Base-by-base conservation (phyloP, 2,113 vertebrate species). In the Oncorhynchus masou region DNA sequence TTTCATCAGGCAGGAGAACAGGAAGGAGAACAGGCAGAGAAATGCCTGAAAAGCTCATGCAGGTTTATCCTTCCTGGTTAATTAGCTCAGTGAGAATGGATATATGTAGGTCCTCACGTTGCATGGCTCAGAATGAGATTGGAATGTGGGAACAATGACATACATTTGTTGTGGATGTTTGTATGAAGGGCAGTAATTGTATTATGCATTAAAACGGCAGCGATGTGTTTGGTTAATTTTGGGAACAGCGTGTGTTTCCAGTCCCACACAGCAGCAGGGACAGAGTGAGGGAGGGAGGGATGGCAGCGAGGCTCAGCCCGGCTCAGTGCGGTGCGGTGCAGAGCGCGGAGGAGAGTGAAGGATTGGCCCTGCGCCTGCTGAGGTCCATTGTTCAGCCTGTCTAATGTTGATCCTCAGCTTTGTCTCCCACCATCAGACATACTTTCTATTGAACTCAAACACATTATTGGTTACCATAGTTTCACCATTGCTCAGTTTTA, bases 391-490 rank as follows among this genome's bases (percentile, higher is more conserved):
- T 89, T 85, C 76, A 68, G 75, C 77, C 84, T 89, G 90, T 92
- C 89, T 76, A 75, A 81, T 91, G 87, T 92, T 94, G 92, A 91
- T 93, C 90, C 80, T 79, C 9, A 88, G 85, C 92, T 94, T 92
- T 91, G 86, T 93, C 91, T 87, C 87, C 90, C 89, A 89, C 89
- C 88, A 87, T 92, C 90, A 94, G 88, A 90, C 90, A 93, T 91
- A 93, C 91, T 94, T 95, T 92, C 89, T 86, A 92, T 93, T 94
- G 90, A 94, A 90, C 87, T 88, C 91, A 91, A 94, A 90, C 87
- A 88, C 88, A 92, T 93, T 94, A 93, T 91, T 93, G 92, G 93
- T 94, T 92, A 92, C 93, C 95, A 91, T 92, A 93, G 92, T 92
- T 94, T 95, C 92, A 88, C 87, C 89, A 86, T 77, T 91, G 88